A percentile compares a stretch with the other conserved stretches of the same genome.
phyloP scores from a whole-genome alignment of 2,888 invertebrate species.

The Latrodectus hesperus region DNA sequence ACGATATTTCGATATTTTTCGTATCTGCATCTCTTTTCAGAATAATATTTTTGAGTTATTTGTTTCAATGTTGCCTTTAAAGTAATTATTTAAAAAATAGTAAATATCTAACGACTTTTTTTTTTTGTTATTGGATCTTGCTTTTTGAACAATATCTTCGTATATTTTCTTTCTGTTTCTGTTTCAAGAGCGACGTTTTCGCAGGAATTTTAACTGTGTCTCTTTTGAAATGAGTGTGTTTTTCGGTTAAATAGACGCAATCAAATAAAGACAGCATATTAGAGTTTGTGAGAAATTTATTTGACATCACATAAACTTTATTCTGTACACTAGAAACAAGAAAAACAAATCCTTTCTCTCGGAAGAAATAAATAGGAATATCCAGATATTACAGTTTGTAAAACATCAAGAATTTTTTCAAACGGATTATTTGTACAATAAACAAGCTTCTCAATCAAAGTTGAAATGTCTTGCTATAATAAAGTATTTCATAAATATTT shows the following conservation, averaged over 20 bases:
- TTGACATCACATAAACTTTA: conserved; percentile 63
- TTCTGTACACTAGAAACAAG: conserved; percentile 66
- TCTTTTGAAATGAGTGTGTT: no score
- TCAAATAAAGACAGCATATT: neutral
- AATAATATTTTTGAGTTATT: no score
- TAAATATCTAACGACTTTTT: no score
- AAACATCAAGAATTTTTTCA: conserved; percentile 26
- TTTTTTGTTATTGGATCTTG: no score
- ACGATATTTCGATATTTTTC: no score
- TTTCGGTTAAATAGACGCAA: neutral
- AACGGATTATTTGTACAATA: neutral
- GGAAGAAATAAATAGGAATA: conserved; percentile 19
- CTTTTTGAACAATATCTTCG: no score
- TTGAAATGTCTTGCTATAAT: neutral
- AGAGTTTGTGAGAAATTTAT: conserved; percentile 57
- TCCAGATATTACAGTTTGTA: conserved; percentile 6
- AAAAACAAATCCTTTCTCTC: conserved; percentile 63
- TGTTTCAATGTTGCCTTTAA: no score
- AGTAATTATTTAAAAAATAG: no score
- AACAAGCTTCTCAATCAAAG: conserved; percentile 1
- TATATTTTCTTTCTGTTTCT: neutral
- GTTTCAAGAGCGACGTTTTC: neutral
- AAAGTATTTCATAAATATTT: no score
- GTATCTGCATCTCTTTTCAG: no score
- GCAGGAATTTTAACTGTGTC: neutral